Base-by-base conservation (phyloP, 2,888 invertebrate species). In the Cerastoderma edule region DNA sequence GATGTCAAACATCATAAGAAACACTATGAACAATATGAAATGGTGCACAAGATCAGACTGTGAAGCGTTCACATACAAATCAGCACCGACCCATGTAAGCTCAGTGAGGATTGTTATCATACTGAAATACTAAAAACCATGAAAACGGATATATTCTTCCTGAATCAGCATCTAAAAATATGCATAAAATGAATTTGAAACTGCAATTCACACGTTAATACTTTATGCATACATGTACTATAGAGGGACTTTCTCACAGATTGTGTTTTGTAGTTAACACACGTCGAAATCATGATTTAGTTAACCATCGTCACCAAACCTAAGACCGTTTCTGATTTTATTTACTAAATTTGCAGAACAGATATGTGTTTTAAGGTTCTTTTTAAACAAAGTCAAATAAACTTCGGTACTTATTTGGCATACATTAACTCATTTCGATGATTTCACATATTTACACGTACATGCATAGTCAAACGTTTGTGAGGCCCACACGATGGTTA, bases 1-100 rank as follows among this genome's bases (percentile, higher is more conserved):
- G 56, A 32, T 56, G 32, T 56, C 32, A 56, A 19, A 28, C 28
- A 56, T n/a, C n/a, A 56, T 56, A 53, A 19, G 53, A 46, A n/a
- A n/a, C 22, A 46, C 22, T 22, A 19, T 22, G 46, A 22, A 46
- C 22, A 13, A 46, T 46, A 46, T 22, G 22, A n/a, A 4, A 46
- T 46, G 19, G n/a, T 13, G 16, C 5, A 19, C 19, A n/a, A 46
- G 19, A n/a, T 39, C 22, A 3, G 46, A n/a, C 19, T n/a, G 22
- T n/a, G n/a, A 46, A 46, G 39, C 16, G 10, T 39, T 39, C 39
- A 8, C 10, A 39, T 8, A 39, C 39, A 39, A 13, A 39, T n/a
- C 50, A 13, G 13, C 50, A n/a, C n/a, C n/a, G n/a, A n/a, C n/a
- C n/a, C n/a, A n/a, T n/a, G n/a, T n/a, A n/a, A n/a, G n/a, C n/a